Percentiles rank a stretch among this genome's conserved stretches.
These are phyloP conservation scores for Andrena praecox DNA, from an alignment of 2,888 invertebrate species.

Conservation along the genomic window DNA sequence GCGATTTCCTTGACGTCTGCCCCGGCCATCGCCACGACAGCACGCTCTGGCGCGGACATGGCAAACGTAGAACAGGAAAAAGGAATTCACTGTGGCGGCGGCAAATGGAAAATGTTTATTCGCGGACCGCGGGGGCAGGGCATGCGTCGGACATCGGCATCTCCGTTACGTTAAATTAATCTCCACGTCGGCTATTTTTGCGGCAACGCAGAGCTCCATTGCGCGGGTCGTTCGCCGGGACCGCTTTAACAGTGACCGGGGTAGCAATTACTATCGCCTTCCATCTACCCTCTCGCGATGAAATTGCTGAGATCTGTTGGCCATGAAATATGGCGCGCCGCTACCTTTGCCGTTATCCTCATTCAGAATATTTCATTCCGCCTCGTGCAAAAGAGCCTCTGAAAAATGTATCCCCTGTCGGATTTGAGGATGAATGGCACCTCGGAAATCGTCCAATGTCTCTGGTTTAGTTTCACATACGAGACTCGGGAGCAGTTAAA, in stretches of 20 bases:
- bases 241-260: slow-evolving; percentile 1
- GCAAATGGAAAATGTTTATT: slow-evolving; percentile 43
- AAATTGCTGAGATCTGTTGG: slow-evolving; percentile 1
- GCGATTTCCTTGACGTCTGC: slow-evolving; percentile 22
- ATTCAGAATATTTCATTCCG: slow-evolving; percentile 8
- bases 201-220: slow-evolving; percentile 2
- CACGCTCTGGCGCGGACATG: neutral
- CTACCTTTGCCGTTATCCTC: slow-evolving; percentile 7
- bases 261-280: neutral
- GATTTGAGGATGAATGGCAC: slow-evolving; percentile 27
- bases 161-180: slow-evolving; percentile 41
- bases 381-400: slow-evolving; percentile 31
- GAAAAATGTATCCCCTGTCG: slow-evolving; percentile 35
- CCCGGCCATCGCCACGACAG: slow-evolving; percentile 1
- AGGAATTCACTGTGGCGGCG: slow-evolving; percentile 11
- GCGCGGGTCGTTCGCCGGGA: neutral
- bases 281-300: slow-evolving; percentile 1
- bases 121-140: neutral
- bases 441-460: neutral
- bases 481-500: neutral
- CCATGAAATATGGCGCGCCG: slow-evolving; percentile 7
- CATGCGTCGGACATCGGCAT: slow-evolving; percentile 32
- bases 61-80: slow-evolving; percentile 11
- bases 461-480: neutral
- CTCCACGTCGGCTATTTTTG: neutral